Conservation (phyloP, 2,888 invertebrate species). For the Gymnocheta viridis region DNA sequence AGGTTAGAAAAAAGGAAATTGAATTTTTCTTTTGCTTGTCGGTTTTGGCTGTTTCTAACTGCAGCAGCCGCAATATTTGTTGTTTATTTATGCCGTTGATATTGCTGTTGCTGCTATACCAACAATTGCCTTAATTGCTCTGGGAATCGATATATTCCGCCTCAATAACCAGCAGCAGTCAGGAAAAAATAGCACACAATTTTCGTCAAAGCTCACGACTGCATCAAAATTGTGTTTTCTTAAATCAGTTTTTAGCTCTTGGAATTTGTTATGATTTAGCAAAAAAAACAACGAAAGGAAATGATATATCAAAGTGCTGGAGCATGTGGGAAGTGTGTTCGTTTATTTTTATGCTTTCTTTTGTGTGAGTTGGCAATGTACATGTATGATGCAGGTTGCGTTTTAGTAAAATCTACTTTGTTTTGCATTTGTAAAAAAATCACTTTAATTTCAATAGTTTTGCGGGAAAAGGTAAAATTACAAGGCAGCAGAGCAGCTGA, state of each 20-base stretch:
- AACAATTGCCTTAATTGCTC: slow-evolving; percentile 67
- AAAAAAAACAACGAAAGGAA: neutral
- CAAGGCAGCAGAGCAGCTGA: neutral
- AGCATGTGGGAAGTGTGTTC: slow-evolving; percentile 11
- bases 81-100: slow-evolving; percentile 41
- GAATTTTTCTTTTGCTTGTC: slow-evolving; percentile 8
- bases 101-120: slow-evolving; percentile 22
- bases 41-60: neutral
- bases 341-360: neutral
- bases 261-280: neutral
- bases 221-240: slow-evolving; percentile 37
- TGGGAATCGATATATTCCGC: slow-evolving; percentile 65
- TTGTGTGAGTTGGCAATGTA: slow-evolving; percentile 3
- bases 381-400: neutral
- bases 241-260: neutral
- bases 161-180: slow-evolving; percentile 51
- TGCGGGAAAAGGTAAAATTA: too few species aligned
- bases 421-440: slow-evolving; percentile 7
- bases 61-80: neutral
- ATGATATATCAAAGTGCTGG: neutral
- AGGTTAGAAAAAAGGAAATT: slow-evolving; percentile 36
- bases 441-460: slow-evolving; percentile 6
- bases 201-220: slow-evolving; percentile 55
- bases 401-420: neutral
- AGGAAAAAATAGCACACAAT: slow-evolving; percentile 1